Conservation (phyloP, 2,888 invertebrate species). For the Thyatira batis region DNA sequence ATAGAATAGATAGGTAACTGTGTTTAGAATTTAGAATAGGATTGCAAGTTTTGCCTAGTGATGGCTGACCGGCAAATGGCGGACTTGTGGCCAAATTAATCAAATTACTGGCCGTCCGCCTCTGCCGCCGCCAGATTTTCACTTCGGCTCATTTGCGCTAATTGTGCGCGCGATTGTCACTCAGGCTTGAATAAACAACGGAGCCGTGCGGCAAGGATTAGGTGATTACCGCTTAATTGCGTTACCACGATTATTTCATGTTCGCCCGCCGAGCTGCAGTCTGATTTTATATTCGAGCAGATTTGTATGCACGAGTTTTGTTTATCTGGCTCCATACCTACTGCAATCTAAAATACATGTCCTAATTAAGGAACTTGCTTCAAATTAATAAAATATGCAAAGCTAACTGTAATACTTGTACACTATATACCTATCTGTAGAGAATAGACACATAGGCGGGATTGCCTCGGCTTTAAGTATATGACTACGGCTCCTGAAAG, state of each 20-base stretch:
- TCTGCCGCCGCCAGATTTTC: conserved; percentile 76
- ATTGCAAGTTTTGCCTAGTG: conserved; percentile 22
- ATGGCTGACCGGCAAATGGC: conserved; percentile 59
- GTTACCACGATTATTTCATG: conserved; percentile 80
- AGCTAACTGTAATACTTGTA: neutral
- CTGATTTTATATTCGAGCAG: conserved; percentile 73
- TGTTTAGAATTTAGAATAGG: conserved; percentile 18
- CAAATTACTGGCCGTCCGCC: conserved; percentile 63
- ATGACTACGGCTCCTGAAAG: no score
- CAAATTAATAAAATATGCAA: neutral
- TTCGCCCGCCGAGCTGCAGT: conserved; percentile 69
- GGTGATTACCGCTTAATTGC: conserved; percentile 80
- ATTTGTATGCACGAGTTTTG: conserved; percentile 66
- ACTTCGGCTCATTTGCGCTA: conserved; percentile 82
- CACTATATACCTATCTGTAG: neutral
- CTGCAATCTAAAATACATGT: neutral
- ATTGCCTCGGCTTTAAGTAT: no score
- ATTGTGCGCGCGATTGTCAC: conserved; percentile 82
- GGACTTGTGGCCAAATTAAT: conserved; percentile 73
- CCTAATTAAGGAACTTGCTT: neutral
- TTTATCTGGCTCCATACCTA: conserved; percentile 35
- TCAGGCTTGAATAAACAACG: conserved; percentile 82
- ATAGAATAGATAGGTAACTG: neutral
- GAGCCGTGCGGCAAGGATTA: conserved; percentile 78
- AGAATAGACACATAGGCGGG: neutral